Conservation (phyloP, 2,888 invertebrate genomes). For the Macaria notata region DNA sequence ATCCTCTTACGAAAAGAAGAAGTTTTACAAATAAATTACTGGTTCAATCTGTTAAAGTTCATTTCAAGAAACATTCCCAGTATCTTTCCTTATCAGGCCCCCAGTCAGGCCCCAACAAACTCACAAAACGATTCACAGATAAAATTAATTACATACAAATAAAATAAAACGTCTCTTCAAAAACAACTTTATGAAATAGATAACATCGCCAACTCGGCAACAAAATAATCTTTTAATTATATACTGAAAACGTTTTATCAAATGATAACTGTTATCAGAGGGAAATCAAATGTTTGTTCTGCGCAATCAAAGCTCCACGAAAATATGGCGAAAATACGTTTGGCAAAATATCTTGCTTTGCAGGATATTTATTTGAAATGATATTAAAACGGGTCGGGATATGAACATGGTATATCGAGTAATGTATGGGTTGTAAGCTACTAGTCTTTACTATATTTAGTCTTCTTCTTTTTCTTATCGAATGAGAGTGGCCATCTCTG, state of each 20-base stretch:
- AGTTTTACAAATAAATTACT: no score
- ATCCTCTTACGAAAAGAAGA: no score
- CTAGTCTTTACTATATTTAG: no score
- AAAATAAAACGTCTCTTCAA: neutral
- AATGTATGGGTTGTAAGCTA: no score
- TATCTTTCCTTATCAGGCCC: constrained; percentile 12
- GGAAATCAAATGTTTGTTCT: constrained; percentile 20
- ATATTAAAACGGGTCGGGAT: neutral
- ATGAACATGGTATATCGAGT: no score
- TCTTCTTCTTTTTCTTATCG: no score
- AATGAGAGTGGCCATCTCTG: no score
- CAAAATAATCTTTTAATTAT: constrained; percentile 13
- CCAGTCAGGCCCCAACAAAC: constrained; percentile 10
- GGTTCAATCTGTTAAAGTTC: no score
- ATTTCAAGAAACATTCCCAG: no score
- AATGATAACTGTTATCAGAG: constrained; percentile 23
- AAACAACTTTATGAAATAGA: constrained; percentile 5
- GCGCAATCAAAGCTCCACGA: constrained; percentile 10
- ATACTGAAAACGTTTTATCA: constrained; percentile 28
- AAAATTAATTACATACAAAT: constrained; percentile 1
- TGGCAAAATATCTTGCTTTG: neutral
- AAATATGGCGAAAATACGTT: constrained; percentile 1
- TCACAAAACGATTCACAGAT: constrained; percentile 10
- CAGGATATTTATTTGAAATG: neutral
- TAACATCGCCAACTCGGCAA: constrained; percentile 18